A percentile compares a stretch with the other conserved stretches of the same genome.
Evolutionary conservation across 1,140 invertebrate species (phyloP).

Genomic region (Plectrocnemia conspersa): DNA sequence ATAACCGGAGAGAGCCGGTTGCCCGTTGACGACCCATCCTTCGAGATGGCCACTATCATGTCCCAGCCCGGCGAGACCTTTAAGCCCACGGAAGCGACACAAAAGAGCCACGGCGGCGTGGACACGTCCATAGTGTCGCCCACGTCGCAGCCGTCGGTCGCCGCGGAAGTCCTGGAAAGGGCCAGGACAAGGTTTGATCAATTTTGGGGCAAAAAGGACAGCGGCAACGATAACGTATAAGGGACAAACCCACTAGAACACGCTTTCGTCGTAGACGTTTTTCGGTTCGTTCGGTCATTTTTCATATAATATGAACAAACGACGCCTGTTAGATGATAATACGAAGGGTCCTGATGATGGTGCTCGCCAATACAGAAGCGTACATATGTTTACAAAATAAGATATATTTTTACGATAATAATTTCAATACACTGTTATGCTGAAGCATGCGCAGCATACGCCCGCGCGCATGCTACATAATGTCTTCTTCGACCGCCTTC

Average conservation of each 20-base stretch:
- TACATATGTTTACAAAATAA: no score
- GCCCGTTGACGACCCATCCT: conserved; percentile 42
- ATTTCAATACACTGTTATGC: no score
- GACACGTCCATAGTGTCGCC: conserved; percentile 49
- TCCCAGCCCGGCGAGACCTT: conserved; percentile 38
- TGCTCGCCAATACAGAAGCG: no score
- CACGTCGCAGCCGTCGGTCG: conserved; percentile 42
- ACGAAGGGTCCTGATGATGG: no score
- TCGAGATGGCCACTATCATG: conserved; percentile 42
- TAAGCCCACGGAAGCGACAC: conserved; percentile 49
- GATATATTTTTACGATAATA: no score
- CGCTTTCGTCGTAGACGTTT: conserved; percentile 29
- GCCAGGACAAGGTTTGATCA: conserved; percentile 79
- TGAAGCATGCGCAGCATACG: no score
- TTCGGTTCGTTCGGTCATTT: conserved; percentile 14
- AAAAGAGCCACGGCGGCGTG: conserved; percentile 46
- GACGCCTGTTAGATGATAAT: conserved; percentile 32
- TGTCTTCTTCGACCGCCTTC: no score
- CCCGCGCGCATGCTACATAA: no score
- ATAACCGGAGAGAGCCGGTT: conserved; percentile 39
- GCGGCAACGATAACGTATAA: conserved; percentile 47
- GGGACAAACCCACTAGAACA: conserved; percentile 10
- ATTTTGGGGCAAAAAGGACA: conserved; percentile 69
- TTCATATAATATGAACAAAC: conserved; percentile 17
- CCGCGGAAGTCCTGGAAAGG: conserved; percentile 74